A percentile compares a stretch with the other conserved stretches of the same genome.
Evolutionary conservation across 2,888 invertebrate species (phyloP).

Genomic region (Tetrapedia diversipes): DNA sequence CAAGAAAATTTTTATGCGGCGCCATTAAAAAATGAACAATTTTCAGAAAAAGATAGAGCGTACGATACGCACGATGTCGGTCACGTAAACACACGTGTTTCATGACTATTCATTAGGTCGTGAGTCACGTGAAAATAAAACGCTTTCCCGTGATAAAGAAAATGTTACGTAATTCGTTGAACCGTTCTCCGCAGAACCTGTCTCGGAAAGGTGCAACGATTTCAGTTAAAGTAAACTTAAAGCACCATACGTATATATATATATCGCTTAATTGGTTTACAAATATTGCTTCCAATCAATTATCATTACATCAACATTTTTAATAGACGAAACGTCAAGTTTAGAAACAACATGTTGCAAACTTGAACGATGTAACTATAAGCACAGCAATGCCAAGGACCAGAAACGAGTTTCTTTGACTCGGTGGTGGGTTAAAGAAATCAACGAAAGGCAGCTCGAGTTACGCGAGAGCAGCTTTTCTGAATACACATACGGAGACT

Average conservation of each 20-base stretch:
- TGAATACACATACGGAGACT: slow-evolving; percentile 13
- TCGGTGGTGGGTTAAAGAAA: slow-evolving; percentile 26
- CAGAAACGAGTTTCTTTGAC: slow-evolving; percentile 24
- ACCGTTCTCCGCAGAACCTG: background rate
- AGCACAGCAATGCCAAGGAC: no score
- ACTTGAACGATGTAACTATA: no score
- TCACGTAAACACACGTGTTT: slow-evolving; percentile 2
- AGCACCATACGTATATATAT: background rate
- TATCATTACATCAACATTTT: no score
- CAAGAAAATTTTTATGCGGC: background rate
- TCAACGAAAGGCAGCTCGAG: slow-evolving; percentile 43
- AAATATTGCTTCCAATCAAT: background rate
- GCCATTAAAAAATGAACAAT: background rate
- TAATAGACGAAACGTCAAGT: no score
- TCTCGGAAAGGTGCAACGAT: background rate
- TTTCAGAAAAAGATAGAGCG: background rate
- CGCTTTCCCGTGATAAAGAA: background rate
- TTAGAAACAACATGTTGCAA: no score
- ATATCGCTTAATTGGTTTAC: background rate
- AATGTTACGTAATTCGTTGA: background rate
- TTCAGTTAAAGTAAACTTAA: slow-evolving; percentile 1
- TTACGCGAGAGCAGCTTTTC: slow-evolving; percentile 45
- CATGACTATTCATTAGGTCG: background rate
- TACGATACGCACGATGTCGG: background rate
- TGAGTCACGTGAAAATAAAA: background rate